These are phyloP conservation scores for Palythoa heliodiscus DNA, from an alignment of 92 coral and sea anemone species.

Conservation along the genomic window DNA sequence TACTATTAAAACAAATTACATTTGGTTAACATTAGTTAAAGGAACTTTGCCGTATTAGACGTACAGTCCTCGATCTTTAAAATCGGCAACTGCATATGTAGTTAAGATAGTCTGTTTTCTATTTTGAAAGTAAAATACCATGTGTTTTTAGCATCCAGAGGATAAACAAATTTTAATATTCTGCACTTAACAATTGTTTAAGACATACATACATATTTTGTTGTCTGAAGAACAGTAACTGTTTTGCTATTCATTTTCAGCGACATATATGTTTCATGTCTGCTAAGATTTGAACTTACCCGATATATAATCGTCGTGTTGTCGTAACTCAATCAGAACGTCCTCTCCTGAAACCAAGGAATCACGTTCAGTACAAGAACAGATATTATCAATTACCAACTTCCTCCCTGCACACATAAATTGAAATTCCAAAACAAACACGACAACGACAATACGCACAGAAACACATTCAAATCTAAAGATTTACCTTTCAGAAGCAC, in stretches of 20 bases:
- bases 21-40: neutral
- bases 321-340: conserved; percentile 83
- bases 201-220: conserved; percentile 15
- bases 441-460: neutral
- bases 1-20: neutral
- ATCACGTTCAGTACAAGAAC: neutral
- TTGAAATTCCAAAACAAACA: conserved; percentile 45
- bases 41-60: neutral
- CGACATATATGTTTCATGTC: no score
- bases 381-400: neutral
- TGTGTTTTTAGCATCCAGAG: neutral
- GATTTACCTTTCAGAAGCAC: conserved; percentile 91
- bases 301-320: conserved; percentile 95
- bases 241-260: no score
- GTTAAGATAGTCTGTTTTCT: neutral
- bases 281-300: no score
- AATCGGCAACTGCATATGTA: neutral
- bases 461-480: neutral
- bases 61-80: neutral
- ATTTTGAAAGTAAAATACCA: neutral
- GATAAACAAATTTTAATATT: conserved; percentile 26
- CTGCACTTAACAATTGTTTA: conserved; percentile 26
- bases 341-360: conserved; percentile 79
- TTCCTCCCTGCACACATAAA: neutral
- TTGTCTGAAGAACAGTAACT: conserved; percentile 30